Percentiles rank a stretch among this genome's conserved stretches.
phyloP scores from a whole-genome alignment of 2,888 invertebrate genomes.

The Teinopalpus imperialis region DNA sequence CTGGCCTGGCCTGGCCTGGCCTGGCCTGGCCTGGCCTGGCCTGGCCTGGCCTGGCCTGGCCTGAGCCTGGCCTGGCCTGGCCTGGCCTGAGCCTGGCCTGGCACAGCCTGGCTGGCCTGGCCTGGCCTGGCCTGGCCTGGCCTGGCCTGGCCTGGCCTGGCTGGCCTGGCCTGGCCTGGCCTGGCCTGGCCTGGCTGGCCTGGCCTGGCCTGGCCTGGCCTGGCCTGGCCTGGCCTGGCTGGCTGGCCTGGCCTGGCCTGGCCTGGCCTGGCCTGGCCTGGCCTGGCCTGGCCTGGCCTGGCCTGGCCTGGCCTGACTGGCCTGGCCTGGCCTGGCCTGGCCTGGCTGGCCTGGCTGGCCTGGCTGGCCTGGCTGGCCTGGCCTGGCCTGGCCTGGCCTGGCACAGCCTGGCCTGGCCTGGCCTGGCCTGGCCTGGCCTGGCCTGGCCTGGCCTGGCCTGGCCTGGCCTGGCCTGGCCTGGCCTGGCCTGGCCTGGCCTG shows the following conservation, averaged over 20 bases:
- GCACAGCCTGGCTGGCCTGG: no score
- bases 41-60: no score
- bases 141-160: slow-evolving; percentile 23
- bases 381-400: no score
- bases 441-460: slow-evolving; percentile 10
- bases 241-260: slow-evolving; percentile 13
- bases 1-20: not conserved
- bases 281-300: slow-evolving; percentile 24
- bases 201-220: slow-evolving; percentile 21
- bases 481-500: no score
- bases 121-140: slow-evolving; percentile 26
- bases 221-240: no score
- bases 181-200: no score
- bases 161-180: no score
- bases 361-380: no score
- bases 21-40: slow-evolving; percentile 3
- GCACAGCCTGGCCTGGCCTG: not conserved
- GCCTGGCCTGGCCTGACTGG: slow-evolving; percentile 19
- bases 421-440: not conserved
- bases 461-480: not conserved
- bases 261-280: slow-evolving; percentile 15
- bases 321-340: no score
- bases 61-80: slow-evolving; percentile 7
- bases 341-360: no score
- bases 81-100: no score